phyloP scores from a whole-genome alignment of 2,797 vertebrate species.

The Dendrocincla tyrannina region DNA sequence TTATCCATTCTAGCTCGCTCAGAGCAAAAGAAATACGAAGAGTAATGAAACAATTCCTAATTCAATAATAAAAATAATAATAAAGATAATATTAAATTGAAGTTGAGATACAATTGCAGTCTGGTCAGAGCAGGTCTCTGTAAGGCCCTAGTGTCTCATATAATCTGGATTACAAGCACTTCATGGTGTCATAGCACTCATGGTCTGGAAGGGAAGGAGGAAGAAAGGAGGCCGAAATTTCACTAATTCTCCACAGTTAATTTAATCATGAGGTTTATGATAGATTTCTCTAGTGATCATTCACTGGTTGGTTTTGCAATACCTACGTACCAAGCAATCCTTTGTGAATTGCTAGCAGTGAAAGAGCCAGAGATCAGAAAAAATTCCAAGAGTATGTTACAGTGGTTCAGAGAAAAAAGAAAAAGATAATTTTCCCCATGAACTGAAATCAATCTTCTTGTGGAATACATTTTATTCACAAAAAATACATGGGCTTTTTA shows the following conservation, averaged over 20 bases:
- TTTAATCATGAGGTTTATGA: background rate
- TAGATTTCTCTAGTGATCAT: background rate
- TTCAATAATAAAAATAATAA: background rate
- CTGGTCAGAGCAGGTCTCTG: background rate
- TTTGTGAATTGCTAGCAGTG: background rate
- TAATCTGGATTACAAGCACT: background rate
- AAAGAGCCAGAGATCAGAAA: background rate
- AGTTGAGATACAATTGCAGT: background rate
- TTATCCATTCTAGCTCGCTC: background rate
- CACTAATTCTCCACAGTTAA: background rate
- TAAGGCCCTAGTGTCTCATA: background rate
- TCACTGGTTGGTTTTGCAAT: background rate
- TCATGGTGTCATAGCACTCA: fast-evolving
- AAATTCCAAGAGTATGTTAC: background rate
- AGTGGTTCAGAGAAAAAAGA: background rate
- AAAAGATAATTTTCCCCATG: background rate
- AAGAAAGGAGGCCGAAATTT: background rate
- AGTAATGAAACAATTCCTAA: background rate
- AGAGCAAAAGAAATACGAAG: background rate
- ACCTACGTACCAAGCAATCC: background rate
- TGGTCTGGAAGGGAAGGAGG: background rate
- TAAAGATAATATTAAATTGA: background rate
- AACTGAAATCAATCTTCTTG: background rate
- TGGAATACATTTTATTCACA: background rate
- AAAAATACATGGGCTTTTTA: background rate